These are phyloP conservation scores for Paelopatides confundens DNA, from an alignment of 53 echinoderm and acorn worm genomes.

Conservation along the genomic window DNA sequence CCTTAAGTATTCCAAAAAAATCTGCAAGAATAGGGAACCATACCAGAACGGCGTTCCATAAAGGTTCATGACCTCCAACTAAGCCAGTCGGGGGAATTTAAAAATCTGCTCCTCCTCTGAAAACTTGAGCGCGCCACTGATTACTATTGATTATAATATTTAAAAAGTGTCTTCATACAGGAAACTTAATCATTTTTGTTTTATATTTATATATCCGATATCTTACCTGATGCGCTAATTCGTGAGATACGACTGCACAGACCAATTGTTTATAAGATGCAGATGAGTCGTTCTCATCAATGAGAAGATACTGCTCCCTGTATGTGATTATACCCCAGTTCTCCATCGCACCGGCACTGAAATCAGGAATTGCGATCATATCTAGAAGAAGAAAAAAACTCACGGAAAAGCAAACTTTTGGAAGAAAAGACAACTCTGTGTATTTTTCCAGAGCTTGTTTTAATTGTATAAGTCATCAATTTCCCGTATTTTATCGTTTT, in stretches of 20 bases:
- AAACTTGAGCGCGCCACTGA: too few relatives aligned
- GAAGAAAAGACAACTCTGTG: not conserved
- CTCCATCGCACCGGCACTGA: slow-evolving; percentile 90
- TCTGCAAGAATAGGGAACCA: too few relatives aligned
- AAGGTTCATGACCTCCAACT: too few relatives aligned
- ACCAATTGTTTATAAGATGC: slow-evolving; percentile 75
- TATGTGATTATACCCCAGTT: slow-evolving; percentile 96
- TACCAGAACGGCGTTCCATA: too few relatives aligned
- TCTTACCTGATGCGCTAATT: slow-evolving; percentile 90
- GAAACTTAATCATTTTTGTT: not conserved
- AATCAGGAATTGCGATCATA: slow-evolving; percentile 89
- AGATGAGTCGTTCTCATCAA: slow-evolving; percentile 63
- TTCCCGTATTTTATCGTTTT: too few relatives aligned
- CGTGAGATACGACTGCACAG: slow-evolving; percentile 76
- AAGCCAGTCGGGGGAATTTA: too few relatives aligned
- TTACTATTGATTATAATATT: too few relatives aligned
- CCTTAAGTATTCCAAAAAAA: too few relatives aligned
- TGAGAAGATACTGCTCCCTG: slow-evolving; percentile 75
- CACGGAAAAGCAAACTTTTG: not conserved
- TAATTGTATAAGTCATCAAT: too few relatives aligned
- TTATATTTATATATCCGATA: not conserved
- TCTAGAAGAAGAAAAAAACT: slow-evolving; percentile 45
- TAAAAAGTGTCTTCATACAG: not conserved
- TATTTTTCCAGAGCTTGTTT: too few relatives aligned
- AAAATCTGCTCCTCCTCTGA: too few relatives aligned